Conservation (phyloP, 2,888 invertebrate genomes). For the Tipula vernalis region DNA sequence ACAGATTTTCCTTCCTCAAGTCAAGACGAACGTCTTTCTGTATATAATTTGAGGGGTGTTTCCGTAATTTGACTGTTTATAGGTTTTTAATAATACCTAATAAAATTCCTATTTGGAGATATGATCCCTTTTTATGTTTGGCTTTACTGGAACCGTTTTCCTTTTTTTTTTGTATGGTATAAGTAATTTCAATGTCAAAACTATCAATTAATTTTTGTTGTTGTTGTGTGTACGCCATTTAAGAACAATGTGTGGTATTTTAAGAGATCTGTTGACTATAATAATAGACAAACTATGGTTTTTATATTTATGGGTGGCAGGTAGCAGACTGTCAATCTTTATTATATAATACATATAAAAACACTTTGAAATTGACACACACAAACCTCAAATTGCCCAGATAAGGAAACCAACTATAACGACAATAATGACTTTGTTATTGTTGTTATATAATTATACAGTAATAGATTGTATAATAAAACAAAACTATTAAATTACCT, state of each 20-base stretch:
- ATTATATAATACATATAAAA: not conserved
- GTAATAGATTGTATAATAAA: not conserved
- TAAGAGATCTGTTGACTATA: not conserved
- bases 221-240: not conserved
- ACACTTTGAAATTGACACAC: not conserved
- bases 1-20: not conserved
- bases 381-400: not conserved
- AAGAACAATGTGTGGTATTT: not conserved
- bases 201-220: not conserved
- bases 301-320: not conserved
- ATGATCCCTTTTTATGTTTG: not conserved
- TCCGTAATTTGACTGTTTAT: not conserved
- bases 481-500: not conserved
- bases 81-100: conserved; percentile 4
- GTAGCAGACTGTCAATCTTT: not conserved
- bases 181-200: not conserved
- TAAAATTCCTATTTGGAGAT: not conserved
- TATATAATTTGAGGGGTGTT: not conserved
- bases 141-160: not conserved
- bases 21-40: not conserved
- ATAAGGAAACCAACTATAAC: not conserved
- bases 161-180: not conserved
- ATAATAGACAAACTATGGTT: not conserved
- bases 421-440: not conserved
- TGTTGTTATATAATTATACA: not conserved